A percentile compares a stretch with the other conserved stretches of the same genome.
These are phyloP conservation scores for Rousettus madagascariensis DNA, from an alignment of 2,797 vertebrate genomes.

Conservation along the genomic window DNA sequence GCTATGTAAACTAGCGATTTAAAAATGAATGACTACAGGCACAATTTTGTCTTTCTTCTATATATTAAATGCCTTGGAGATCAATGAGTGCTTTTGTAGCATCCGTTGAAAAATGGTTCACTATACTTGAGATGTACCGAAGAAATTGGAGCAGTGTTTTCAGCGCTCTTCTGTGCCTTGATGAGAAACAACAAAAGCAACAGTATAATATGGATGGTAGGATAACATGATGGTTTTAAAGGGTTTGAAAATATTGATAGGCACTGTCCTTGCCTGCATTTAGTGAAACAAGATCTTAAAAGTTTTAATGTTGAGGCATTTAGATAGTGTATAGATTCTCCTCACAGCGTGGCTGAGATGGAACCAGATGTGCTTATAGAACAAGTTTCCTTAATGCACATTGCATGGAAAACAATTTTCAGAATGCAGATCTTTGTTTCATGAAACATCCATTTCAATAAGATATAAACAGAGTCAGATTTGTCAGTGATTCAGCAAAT, in stretches of 20 bases:
- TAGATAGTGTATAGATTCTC: neutral
- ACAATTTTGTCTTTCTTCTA: neutral
- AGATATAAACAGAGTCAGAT: conserved; percentile 42
- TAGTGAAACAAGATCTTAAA: neutral
- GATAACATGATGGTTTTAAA: neutral
- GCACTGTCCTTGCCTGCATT: neutral
- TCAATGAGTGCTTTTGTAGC: conserved; percentile 23
- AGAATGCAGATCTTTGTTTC: conserved; percentile 47
- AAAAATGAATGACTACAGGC: neutral
- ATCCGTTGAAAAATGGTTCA: neutral
- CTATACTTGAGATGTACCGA: neutral
- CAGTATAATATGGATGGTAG: neutral
- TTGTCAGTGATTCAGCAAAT: neutral
- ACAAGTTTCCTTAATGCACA: conserved; percentile 20
- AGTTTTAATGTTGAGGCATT: neutral
- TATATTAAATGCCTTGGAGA: conserved; percentile 26
- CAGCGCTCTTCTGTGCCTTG: neutral
- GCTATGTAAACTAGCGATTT: conserved; percentile 17
- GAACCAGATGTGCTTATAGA: conserved; percentile 37
- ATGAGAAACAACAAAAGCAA: neutral
- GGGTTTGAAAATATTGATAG: conserved; percentile 1
- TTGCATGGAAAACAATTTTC: conserved; percentile 22
- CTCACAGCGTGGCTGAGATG: neutral
- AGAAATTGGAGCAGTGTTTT: conserved; percentile 1
- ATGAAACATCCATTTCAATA: conserved; percentile 40